Conservation (phyloP, 2,888 invertebrate genomes). For the Aphidoletes aphidimyza region DNA sequence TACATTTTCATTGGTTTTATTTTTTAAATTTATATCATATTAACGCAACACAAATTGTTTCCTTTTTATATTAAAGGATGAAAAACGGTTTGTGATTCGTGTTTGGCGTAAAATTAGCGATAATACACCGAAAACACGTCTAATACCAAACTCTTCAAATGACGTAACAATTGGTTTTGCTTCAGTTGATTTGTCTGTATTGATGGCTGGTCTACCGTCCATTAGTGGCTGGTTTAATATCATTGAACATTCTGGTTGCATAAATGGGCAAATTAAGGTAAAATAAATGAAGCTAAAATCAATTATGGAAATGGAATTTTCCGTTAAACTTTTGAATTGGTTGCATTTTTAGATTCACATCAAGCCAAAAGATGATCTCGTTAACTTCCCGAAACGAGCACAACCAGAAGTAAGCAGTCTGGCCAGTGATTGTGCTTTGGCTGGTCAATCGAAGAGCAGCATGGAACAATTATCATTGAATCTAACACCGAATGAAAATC, state of each 20-base stretch:
- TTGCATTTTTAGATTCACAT: slow-evolving; percentile 62
- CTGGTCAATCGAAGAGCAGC: not conserved
- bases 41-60: slow-evolving; percentile 50
- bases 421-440: too few species aligned
- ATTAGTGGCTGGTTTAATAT: slow-evolving; percentile 75
- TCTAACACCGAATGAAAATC: slow-evolving; percentile 59
- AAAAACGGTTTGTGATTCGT: slow-evolving; percentile 71
- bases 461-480: slow-evolving; percentile 54
- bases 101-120: slow-evolving; percentile 70
- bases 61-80: slow-evolving; percentile 64
- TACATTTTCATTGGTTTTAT: slow-evolving; percentile 60
- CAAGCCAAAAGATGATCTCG: slow-evolving; percentile 69
- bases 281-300: slow-evolving; percentile 54
- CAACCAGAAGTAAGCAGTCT: not conserved
- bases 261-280: slow-evolving; percentile 73
- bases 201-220: slow-evolving; percentile 68
- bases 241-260: slow-evolving; percentile 70
- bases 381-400: too few species aligned
- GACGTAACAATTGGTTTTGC: slow-evolving; percentile 73
- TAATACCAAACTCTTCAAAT: slow-evolving; percentile 68
- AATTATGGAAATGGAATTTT: not conserved
- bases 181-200: slow-evolving; percentile 70
- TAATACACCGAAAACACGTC: slow-evolving; percentile 62
- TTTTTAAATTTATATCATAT: not conserved
- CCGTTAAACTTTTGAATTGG: not conserved